These are phyloP conservation scores for Cetoscarus ocellatus DNA, from an alignment of 2,797 vertebrate species.

Conservation along the genomic window DNA sequence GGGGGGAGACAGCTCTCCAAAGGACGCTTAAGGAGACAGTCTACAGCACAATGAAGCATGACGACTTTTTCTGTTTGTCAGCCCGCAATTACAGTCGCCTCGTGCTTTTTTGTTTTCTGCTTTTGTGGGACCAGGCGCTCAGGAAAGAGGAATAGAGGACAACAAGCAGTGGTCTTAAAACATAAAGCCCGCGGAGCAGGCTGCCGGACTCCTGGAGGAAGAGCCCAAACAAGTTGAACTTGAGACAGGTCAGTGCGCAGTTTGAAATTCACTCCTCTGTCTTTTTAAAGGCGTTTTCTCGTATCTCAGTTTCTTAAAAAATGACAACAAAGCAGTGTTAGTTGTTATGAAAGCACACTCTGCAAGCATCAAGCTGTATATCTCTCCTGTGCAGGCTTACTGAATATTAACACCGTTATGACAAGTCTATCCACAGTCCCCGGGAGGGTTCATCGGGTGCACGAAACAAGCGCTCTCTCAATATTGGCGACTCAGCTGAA, in stretches of 20 bases:
- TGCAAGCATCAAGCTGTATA: neutral
- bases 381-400: slow-evolving; percentile 36
- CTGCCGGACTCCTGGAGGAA: slow-evolving; percentile 47
- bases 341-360: neutral
- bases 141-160: slow-evolving; percentile 8
- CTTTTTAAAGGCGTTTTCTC: neutral
- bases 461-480: slow-evolving; percentile 21
- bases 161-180: slow-evolving; percentile 32
- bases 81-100: slow-evolving; percentile 12
- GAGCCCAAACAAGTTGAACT: slow-evolving; percentile 65
- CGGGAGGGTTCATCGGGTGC: slow-evolving; percentile 35
- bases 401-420: slow-evolving; percentile 54
- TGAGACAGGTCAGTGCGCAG: slow-evolving; percentile 62
- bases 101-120: slow-evolving; percentile 3
- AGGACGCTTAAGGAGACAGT: slow-evolving; percentile 10
- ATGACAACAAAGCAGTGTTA: neutral
- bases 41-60: neutral
- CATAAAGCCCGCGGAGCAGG: slow-evolving; percentile 38
- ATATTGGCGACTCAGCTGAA: slow-evolving; percentile 19
- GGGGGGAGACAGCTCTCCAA: slow-evolving; percentile 4
- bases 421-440: slow-evolving; percentile 37
- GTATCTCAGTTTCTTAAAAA: slow-evolving; percentile 25
- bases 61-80: neutral
- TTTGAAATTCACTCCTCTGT: slow-evolving; percentile 8
- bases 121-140: slow-evolving; percentile 12